A percentile compares a stretch with the other conserved stretches of the same genome.
These are phyloP conservation scores for Leucophenga varia DNA, from an alignment of 1,140 invertebrate species.

Conservation along the genomic window DNA sequence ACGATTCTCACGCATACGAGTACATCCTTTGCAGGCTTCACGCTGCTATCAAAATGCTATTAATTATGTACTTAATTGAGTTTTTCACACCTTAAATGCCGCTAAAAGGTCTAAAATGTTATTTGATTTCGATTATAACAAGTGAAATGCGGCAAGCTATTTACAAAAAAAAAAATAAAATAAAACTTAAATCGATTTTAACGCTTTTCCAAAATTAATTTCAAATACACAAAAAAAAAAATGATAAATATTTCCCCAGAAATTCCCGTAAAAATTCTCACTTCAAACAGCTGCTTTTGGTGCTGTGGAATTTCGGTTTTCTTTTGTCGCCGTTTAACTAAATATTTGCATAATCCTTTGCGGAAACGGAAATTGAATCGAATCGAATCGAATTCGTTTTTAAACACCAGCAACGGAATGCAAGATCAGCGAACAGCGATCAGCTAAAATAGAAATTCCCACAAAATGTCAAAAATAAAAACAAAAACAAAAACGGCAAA, in stretches of 20 bases:
- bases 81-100: slow-evolving; percentile 17
- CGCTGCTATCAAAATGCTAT: slow-evolving; percentile 33
- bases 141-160: too few relatives aligned
- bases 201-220: too few relatives aligned
- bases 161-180: too few relatives aligned
- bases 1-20: slow-evolving; percentile 16
- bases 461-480: slow-evolving; percentile 8
- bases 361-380: slow-evolving; percentile 29
- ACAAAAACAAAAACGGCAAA: slow-evolving; percentile 12
- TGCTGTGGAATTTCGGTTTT: not conserved
- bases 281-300: too few relatives aligned
- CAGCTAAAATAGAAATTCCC: slow-evolving; percentile 9
- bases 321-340: slow-evolving; percentile 12
- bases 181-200: too few relatives aligned
- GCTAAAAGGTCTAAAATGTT: too few relatives aligned
- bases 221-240: too few relatives aligned
- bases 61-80: slow-evolving; percentile 22
- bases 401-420: too few relatives aligned
- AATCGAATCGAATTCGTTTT: too few relatives aligned
- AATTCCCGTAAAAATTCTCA: too few relatives aligned
- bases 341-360: slow-evolving; percentile 43
- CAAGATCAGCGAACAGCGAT: slow-evolving; percentile 2
- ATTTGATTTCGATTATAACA: too few relatives aligned
- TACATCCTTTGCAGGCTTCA: slow-evolving; percentile 13
- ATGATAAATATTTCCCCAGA: too few relatives aligned